Evolutionary conservation across 2,888 invertebrate species (phyloP).

Genomic region (Sinodicranocentrus sp.): DNA sequence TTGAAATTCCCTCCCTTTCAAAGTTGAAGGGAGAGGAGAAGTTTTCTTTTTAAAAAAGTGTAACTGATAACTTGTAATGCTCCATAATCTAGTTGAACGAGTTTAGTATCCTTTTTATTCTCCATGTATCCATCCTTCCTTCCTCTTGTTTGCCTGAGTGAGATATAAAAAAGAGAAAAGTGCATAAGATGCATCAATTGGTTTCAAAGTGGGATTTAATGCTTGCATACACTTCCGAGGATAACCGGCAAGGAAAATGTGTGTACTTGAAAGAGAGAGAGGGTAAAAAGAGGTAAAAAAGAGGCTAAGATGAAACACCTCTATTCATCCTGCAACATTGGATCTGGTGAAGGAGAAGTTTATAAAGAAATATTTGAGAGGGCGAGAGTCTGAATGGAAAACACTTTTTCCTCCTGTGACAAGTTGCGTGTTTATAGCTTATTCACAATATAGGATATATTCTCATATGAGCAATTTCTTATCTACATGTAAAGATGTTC

Average conservation of each 20-base stretch:
- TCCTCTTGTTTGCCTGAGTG: not conserved
- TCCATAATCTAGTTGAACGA: slow-evolving; percentile 51
- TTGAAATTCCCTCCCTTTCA: slow-evolving; percentile 34
- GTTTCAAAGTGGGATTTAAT: slow-evolving; percentile 58
- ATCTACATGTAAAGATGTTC: not conserved
- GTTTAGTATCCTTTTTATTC: slow-evolving; percentile 1
- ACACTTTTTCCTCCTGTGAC: too few relatives aligned
- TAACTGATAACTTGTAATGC: slow-evolving; percentile 56
- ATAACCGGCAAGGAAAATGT: not conserved
- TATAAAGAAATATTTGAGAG: not conserved
- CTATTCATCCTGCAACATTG: not conserved
- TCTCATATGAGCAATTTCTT: too few relatives aligned
- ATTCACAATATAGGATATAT: too few relatives aligned
- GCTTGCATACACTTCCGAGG: not conserved
- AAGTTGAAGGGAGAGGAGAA: slow-evolving; percentile 16
- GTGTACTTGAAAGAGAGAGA: slow-evolving; percentile 1
- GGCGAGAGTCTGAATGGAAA: not conserved
- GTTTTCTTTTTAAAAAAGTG: slow-evolving; percentile 31
- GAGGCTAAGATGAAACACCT: not conserved
- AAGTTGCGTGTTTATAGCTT: not conserved
- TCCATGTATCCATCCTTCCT: not conserved
- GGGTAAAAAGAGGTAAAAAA: not conserved
- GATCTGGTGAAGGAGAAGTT: not conserved
- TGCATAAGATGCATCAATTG: slow-evolving; percentile 58
- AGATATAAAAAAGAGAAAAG: slow-evolving; percentile 31